phyloP scores from a whole-genome alignment of 1,140 invertebrate genomes.

The Drosophila pandora region DNA sequence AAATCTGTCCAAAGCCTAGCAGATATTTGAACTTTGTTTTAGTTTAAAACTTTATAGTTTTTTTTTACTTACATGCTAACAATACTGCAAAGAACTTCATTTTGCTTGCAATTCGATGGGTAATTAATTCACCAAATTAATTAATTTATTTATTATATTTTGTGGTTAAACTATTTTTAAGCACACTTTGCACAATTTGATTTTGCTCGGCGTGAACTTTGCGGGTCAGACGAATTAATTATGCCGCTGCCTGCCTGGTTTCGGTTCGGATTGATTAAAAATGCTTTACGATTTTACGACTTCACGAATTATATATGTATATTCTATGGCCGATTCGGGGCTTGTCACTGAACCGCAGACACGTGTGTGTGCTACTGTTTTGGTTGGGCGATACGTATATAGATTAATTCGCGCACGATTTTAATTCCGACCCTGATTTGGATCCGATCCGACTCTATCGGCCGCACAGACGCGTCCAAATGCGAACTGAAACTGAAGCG shows the following conservation, averaged over 20 bases:
- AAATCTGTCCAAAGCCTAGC: too few relatives aligned
- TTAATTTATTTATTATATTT: slow-evolving; percentile 6
- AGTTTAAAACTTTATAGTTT: not conserved
- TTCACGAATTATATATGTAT: slow-evolving; percentile 34
- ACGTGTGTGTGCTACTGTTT: slow-evolving; percentile 53
- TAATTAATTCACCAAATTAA: not conserved
- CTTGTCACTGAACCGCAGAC: slow-evolving; percentile 72
- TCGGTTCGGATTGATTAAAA: slow-evolving; percentile 51
- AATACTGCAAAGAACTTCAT: slow-evolving; percentile 80
- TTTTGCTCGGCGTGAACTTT: slow-evolving; percentile 58
- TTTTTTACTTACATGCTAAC: slow-evolving; percentile 61
- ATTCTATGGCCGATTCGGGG: slow-evolving; percentile 40
- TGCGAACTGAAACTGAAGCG: slow-evolving; percentile 70
- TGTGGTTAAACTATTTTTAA: slow-evolving; percentile 24
- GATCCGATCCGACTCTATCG: slow-evolving; percentile 44
- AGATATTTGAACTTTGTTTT: not conserved
- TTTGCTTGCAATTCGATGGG: slow-evolving; percentile 40
- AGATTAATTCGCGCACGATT: slow-evolving; percentile 57
- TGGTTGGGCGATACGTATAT: slow-evolving; percentile 23
- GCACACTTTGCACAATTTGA: slow-evolving; percentile 51
- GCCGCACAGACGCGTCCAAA: slow-evolving; percentile 77
- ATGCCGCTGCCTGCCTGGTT: slow-evolving; percentile 43
- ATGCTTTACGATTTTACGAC: slow-evolving; percentile 56
- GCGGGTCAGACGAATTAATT: slow-evolving; percentile 66
- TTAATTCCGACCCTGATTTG: slow-evolving; percentile 10